Base-by-base conservation (phyloP, 1,140 invertebrate genomes). In the Tetraneura akinire region DNA sequence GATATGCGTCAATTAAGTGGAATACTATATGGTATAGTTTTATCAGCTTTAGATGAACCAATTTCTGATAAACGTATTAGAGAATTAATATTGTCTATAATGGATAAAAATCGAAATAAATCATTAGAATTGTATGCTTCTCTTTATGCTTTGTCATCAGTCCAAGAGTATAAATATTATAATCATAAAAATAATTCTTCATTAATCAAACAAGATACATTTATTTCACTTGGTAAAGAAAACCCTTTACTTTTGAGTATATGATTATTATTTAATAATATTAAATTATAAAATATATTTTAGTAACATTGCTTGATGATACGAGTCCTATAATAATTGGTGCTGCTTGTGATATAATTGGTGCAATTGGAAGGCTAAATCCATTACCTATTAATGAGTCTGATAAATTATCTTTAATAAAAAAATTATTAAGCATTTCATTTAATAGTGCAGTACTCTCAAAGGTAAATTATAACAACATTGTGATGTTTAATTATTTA, bases 1-100 rank as follows among this genome's bases (percentile, higher is more conserved):
- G 91, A 93, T 57, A 87, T 94, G n/a, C 87, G 92, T 51, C 90
- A 92, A 83, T 86, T 89, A 42, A 89, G 90, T 8, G 89, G 92
- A 2, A 87, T 91, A 80, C 87, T 94, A 73, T 91, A 91, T 85
- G 90, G 90, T 21, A 62, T 78, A 60, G 62, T 55, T 26, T 18
- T 81, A 32, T 80, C 49, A 14, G 51, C 8, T 71, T 5, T 80
- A 14, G 74, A 78, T 8, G 23, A 78, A 23, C 45, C 74, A 29
- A 29, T 62, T 0, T 57, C 55, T 18, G 26, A 60, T 26, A 78
- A 78, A 26, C 74, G 16, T 6, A 47, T 60, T 45, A 45, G 62
- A 11, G 74, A 60, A 62, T 78, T 78, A 29, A 45, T 78, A 16
- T 60, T 21, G 23, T 55, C 37, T 23, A n/a, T 78, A 23, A 60